These are phyloP conservation scores for Camelus bactrianus DNA, from an alignment of 2,113 vertebrate species.

Conservation along the genomic window DNA sequence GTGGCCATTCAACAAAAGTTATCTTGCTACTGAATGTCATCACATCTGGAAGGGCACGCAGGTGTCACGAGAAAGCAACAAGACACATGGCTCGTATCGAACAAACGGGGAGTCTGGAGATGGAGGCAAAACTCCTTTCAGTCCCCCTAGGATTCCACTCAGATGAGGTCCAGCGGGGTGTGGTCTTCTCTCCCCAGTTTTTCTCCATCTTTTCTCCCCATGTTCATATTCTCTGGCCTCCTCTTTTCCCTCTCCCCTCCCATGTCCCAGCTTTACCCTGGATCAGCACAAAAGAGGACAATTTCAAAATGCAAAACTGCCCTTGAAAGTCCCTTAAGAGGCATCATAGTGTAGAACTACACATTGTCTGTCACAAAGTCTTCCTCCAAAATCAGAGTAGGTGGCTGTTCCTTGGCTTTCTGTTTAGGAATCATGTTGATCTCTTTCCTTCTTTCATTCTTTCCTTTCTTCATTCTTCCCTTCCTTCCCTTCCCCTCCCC, in stretches of 20 bases:
- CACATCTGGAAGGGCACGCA: background rate
- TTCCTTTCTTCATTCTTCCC: too few relatives aligned
- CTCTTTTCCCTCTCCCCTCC: background rate
- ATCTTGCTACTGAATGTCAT: background rate
- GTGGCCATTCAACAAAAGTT: background rate
- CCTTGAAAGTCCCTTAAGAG: background rate
- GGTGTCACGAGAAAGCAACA: background rate
- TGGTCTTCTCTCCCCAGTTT: background rate
- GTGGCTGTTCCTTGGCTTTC: background rate
- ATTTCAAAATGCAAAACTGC: background rate
- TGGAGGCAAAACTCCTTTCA: background rate
- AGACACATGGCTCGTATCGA: background rate
- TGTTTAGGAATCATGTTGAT: background rate
- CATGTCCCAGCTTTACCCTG: background rate
- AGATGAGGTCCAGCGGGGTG: background rate
- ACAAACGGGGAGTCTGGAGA: background rate
- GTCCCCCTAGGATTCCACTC: background rate
- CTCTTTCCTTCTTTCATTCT: too few relatives aligned
- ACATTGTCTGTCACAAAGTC: background rate
- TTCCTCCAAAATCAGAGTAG: background rate
- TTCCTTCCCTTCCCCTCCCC: too few relatives aligned
- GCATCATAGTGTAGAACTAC: background rate
- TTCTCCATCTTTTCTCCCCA: background rate
- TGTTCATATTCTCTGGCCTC: background rate
- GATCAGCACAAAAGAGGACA: background rate